Evolutionary conservation across 2,113 vertebrate genomes (phyloP), one percentile per base, ranked within the genome.

Genomic region (Propithecus coquereli): DNA sequence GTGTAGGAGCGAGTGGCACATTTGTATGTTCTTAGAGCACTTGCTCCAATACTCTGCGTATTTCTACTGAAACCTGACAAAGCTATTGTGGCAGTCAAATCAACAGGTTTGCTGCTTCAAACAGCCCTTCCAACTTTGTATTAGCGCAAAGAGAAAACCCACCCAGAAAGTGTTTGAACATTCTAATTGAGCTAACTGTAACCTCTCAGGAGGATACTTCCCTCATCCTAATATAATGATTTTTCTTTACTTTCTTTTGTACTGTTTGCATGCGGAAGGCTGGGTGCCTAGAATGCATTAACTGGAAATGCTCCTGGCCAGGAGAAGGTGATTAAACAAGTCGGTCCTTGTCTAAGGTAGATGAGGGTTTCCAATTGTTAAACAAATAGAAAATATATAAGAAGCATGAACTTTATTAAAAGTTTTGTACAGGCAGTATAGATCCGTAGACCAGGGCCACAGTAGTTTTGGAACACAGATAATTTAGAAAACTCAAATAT

Each of bases 221-320:
- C 30, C 5, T 61, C 4, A 23, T 13, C 3, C 23, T 66, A n/a
- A 8, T 0, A 5, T 2, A 30, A 27, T 11, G 4, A 22, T 23
- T 57, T 25, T 14, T 5, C n/a, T 17, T 73, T 40, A 16, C 20
- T 45, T 22, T 73, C 27, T 45, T 59, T 37, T 16, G n/a, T 27
- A 12, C 17, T 47, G 37, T 10, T 43, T 85, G 65, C 37, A 12
- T 9, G 14, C 5, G 30, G 70, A 74, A 23, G 34, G 22, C 43
- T 1, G 1, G 5, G 0, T 0, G 6, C 25, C 17, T 12, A 16
- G 3, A 5, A 10, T 2, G 10, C 17, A 30, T 43, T 22, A 4
- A 50, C 43, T 30, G 17, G 27, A 25, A 32, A 71, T 61, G 14
- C 6, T 43, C 43, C 57, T 45, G 10, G 32, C 32, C 37, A 7